Evolutionary conservation across 2,113 vertebrate genomes (phyloP).

Genomic region (Rostratula benghalensis): DNA sequence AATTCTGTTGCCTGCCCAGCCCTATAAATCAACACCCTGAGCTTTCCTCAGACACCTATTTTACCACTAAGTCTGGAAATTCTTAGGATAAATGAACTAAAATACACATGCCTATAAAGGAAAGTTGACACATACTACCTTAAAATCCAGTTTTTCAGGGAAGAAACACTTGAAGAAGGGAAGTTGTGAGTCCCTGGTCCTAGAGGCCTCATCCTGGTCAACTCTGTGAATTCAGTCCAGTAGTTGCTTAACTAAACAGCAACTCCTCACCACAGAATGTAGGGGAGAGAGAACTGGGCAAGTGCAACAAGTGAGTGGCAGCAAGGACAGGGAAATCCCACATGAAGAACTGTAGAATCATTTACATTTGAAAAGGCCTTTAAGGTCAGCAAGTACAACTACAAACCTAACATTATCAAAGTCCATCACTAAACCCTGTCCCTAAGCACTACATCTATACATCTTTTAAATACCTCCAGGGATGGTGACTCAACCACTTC

Average conservation of each 20-base stretch:
- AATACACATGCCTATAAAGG: not conserved
- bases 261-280: accelerated
- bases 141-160: not conserved
- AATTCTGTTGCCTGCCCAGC: not conserved
- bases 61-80: slow-evolving; percentile 11
- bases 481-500: not conserved
- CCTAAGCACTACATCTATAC: not conserved
- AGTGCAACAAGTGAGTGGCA: not conserved
- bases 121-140: not conserved
- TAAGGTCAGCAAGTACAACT: not conserved
- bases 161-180: not conserved
- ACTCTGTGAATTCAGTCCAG: not conserved
- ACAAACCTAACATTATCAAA: not conserved
- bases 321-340: not conserved
- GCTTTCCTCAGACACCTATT: not conserved
- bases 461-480: not conserved
- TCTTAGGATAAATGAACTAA: not conserved
- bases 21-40: not conserved
- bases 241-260: not conserved
- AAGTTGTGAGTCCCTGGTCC: not conserved
- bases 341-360: accelerated
- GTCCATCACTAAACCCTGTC: not conserved
- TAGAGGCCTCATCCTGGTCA: not conserved
- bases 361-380: not conserved
- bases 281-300: not conserved